Base-by-base conservation (phyloP, 2,797 vertebrate genomes). In the Centropyge bicolor region DNA sequence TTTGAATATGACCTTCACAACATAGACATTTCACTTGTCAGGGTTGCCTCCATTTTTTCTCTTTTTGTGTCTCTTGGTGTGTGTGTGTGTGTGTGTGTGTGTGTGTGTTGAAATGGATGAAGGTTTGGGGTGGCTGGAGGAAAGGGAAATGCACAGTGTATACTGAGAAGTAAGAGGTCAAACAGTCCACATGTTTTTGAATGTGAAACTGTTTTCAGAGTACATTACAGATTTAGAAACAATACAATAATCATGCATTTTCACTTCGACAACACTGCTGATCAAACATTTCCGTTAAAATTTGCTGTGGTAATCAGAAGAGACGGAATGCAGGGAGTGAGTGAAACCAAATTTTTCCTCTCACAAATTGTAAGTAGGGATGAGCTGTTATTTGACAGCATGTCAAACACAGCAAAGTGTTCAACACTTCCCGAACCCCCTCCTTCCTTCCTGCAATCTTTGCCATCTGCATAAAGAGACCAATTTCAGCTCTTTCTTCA, bases 291-390 rank as follows among this genome's bases (percentile, higher is more conserved):
- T 46, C 24, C 22, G 36, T 6, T 41, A 2, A 31, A 61, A 20
- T 24, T 52, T 69, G 36, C 7, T 7, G 9, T 31, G 16, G 67
- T 64, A 51, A 62, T 74, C 57, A 70, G 1, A 45, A 55, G 49
- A 69, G 43, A 48, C 5, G 81, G 84, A 88, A 87, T 85, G 62
- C 67, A 49, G 81, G 84, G 84, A 88, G 83, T 73, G 41, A 78
- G 22, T n/a, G 11, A 49, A 65, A 45, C n/a, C 38, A 46, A 17
- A 36, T 74, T 43, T 68, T 81, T 51, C 76, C 63, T 61, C 38
- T 82, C 46, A 31, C 51, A 43, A 75, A 77, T 85, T 67, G 49
- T 5, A 59, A 62, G 45, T 57, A 36, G 65, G 36, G 59, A 63
- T 75, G 67, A 84, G 62, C 52, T 80, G 48, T 71, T 83, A 27